Conservation (phyloP, 2,797 vertebrate genomes). For the Channallabes apus region DNA sequence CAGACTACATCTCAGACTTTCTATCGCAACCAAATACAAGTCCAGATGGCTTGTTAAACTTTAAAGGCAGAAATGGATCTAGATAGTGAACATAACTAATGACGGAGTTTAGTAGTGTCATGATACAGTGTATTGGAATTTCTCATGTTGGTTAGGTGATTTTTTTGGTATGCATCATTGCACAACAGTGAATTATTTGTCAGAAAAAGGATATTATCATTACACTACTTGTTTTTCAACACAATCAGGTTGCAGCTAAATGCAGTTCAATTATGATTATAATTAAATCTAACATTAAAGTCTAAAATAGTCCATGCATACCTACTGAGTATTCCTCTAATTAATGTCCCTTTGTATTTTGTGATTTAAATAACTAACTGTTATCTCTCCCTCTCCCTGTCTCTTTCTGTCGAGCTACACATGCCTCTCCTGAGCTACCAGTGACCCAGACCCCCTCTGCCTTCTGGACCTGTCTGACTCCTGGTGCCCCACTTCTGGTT, state of each 20-base stretch:
- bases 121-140: not conserved
- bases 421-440: too few relatives aligned
- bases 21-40: slow-evolving; percentile 16
- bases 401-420: too few relatives aligned
- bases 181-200: not conserved
- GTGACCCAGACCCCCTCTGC: too few relatives aligned
- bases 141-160: not conserved
- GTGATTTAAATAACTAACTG: not conserved
- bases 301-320: not conserved
- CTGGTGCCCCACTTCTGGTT: too few relatives aligned
- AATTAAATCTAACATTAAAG: not conserved
- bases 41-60: not conserved
- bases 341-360: not conserved
- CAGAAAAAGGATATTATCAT: not conserved
- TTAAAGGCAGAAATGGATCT: not conserved
- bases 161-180: not conserved
- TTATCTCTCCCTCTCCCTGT: too few relatives aligned
- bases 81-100: slow-evolving; percentile 2
- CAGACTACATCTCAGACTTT: slow-evolving; percentile 11
- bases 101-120: not conserved
- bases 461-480: too few relatives aligned
- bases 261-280: not conserved
- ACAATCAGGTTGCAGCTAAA: not conserved
- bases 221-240: not conserved
- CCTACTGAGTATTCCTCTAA: not conserved